Base-by-base conservation (phyloP, 2,888 invertebrate species). In the Pterostichus niger region DNA sequence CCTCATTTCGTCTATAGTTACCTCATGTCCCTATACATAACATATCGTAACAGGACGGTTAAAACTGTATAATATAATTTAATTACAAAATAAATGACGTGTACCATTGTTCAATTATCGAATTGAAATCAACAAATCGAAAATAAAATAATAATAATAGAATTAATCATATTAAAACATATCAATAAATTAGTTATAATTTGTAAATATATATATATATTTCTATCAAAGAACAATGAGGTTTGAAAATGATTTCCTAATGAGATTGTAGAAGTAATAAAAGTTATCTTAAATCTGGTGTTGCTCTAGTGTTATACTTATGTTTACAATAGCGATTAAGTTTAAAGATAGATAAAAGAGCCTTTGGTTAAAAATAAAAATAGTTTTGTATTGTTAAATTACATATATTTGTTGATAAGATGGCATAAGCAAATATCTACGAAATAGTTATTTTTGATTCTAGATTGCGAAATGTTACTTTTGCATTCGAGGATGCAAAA, bases 351-450 rank as follows among this genome's bases (percentile, higher is more conserved):
- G 56, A 56, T 56, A 56, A 56, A 52, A 56, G 15, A 56, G 52
- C 10, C 1, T 10, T 1, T 5, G 17, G 17, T 7, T 31, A 17
- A 17, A 17, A 56, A 56, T 56, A 17, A 17, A 17, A 56, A 56
- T 56, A 17, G 17, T 56, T 56, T 56, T 56, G 56, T 17, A 56
- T 31, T 56, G 56, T 56, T 56, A 49, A 49, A 49, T n/a, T 6
- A 9, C 13, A 56, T 56, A 56, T 2, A 56, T 17, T 17, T 17
- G 5, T 56, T 56, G 15, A 56, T 56, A 17, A 56, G 13, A 56
- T 40, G 40, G 6, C 9, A 40, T 9, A 40, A 6, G 6, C 1
- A 40, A 40, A 40, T 40, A 40, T 9, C 40, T 40, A 40, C 2
- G 6, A 9, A 24, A 24, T 24, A 24, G 1, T 2, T 24, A 24